Conservation (phyloP, 2,888 invertebrate species). For the Tuberolachnus salignus region DNA sequence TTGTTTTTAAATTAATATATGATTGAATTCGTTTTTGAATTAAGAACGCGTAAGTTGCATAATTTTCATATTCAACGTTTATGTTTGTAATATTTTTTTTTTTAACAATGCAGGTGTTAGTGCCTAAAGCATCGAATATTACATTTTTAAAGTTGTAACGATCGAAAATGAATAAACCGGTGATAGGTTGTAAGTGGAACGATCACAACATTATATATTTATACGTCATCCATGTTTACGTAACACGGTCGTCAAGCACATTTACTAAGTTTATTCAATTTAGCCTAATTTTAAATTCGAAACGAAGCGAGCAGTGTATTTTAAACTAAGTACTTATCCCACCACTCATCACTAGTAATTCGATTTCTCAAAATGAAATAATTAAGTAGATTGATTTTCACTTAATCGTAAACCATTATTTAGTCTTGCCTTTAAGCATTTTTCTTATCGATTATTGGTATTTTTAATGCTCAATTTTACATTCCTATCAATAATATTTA, state of each 20-base stretch:
- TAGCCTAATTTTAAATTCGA: background rate
- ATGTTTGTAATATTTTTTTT: too few species aligned
- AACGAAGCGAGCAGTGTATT: too few species aligned
- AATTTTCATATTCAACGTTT: background rate
- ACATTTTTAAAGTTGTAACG: background rate
- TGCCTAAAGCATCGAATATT: too few species aligned
- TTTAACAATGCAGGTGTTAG: too few species aligned
- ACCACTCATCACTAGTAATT: background rate
- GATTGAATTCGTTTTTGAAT: background rate
- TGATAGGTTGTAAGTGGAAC: background rate
- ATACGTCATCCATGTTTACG: background rate
- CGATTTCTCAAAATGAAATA: background rate
- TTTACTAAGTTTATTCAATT: slow-evolving; percentile 9
- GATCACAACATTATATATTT: background rate
- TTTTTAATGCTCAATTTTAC: background rate
- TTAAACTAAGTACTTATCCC: background rate
- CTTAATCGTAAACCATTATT: background rate
- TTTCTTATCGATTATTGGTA: background rate
- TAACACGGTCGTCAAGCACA: background rate
- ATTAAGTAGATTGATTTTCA: background rate
- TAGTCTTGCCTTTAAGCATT: background rate
- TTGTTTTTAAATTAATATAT: background rate
- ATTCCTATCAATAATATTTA: background rate
- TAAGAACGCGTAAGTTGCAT: background rate
- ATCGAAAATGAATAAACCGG: background rate